Conservation (phyloP, 2,888 invertebrate genomes). For the Nephrocerus scutellatus region DNA sequence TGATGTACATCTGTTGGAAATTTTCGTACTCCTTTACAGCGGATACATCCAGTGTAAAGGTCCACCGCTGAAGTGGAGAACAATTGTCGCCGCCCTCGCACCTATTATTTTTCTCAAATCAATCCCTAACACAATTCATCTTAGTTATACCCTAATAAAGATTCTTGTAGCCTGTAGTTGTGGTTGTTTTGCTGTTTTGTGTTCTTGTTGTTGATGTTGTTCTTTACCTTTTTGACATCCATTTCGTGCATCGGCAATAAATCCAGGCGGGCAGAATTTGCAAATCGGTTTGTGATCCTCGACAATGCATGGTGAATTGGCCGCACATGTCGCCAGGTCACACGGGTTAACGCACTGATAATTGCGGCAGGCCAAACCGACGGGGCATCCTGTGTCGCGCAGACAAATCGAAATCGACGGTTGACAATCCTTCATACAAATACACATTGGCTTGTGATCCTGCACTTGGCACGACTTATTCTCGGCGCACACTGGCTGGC, state of each 20-base stretch:
- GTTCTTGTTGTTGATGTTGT: conserved; percentile 32
- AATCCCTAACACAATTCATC: too few species aligned
- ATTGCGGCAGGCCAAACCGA: conserved; percentile 76
- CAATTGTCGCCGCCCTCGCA: too few species aligned
- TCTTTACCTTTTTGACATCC: conserved; percentile 94
- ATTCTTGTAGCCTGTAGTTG: too few species aligned
- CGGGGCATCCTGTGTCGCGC: conserved; percentile 81
- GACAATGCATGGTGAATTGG: conserved; percentile 82
- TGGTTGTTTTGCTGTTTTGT: conserved; percentile 26
- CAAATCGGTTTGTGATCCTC: conserved; percentile 92
- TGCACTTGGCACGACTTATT: conserved; percentile 83
- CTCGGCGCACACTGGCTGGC: conserved; percentile 62
- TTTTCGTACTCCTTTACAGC: too few species aligned
- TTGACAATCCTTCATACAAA: conserved; percentile 80
- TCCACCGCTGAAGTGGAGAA: too few species aligned
- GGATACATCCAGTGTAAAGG: too few species aligned
- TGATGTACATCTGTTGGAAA: too few species aligned
- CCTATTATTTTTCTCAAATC: too few species aligned
- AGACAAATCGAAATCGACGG: conserved; percentile 82
- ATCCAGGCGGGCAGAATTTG: conserved; percentile 93
- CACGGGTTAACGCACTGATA: conserved; percentile 89
- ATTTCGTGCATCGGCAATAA: conserved; percentile 82
- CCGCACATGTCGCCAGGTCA: conserved; percentile 74
- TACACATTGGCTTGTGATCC: conserved; percentile 79
- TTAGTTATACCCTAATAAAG: too few species aligned